A percentile compares a stretch with the other conserved stretches of the same genome.
These are phyloP conservation scores for Anthoscopus minutus DNA, from an alignment of 2,113 vertebrate genomes.

Conservation along the genomic window DNA sequence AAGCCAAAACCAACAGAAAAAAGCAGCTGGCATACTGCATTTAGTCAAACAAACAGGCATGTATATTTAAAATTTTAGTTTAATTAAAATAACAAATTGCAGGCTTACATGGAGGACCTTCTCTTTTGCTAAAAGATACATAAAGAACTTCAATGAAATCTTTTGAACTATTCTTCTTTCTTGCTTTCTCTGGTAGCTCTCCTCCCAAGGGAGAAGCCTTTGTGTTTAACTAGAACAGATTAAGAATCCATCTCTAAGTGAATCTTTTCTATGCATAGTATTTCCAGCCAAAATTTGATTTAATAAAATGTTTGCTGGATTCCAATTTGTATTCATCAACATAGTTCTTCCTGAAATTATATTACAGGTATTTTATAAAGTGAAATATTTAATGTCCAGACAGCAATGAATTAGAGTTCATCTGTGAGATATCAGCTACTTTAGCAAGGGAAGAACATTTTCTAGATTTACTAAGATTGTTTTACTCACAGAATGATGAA, in stretches of 20 bases:
- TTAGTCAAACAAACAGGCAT: background rate
- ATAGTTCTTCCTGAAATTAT: background rate
- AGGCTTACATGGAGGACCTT: background rate
- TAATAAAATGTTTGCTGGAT: background rate
- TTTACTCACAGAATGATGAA: background rate
- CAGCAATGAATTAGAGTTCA: background rate
- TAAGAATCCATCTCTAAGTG: background rate
- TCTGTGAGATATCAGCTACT: background rate
- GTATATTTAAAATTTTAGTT: background rate
- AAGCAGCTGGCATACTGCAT: background rate
- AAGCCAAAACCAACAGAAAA: background rate
- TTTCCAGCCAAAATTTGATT: background rate
- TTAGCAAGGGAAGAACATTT: background rate
- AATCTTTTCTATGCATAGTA: background rate
- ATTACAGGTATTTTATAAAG: background rate
- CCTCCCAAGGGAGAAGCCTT: background rate
- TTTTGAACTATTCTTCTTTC: background rate
- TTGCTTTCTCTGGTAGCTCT: background rate
- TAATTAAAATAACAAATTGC: background rate
- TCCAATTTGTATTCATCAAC: background rate
- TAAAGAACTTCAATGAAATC: background rate
- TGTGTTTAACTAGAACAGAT: background rate
- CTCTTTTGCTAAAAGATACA: background rate
- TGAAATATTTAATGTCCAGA: background rate
- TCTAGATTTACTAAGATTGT: background rate